A percentile compares a stretch with the other conserved stretches of the same genome.
Conservation (phyloP, 2,113 vertebrate genomes). For the Oceanodroma tethys region DNA sequence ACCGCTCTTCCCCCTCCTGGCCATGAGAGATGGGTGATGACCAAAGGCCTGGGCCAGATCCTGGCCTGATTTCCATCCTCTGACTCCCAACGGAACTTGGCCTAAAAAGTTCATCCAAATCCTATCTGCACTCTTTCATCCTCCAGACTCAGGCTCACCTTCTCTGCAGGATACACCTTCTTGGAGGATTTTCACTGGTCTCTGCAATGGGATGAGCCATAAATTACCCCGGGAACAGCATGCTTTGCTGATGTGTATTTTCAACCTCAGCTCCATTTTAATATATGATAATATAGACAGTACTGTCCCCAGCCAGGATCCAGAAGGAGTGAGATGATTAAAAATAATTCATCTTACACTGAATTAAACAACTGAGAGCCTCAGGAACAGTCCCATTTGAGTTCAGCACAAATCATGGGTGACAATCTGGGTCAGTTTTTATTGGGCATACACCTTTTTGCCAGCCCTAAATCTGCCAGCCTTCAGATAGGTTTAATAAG, state of each 20-base stretch:
- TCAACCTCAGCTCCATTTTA: conserved; percentile 43
- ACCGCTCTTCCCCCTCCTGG: fast-evolving
- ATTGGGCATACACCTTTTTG: conserved; percentile 24
- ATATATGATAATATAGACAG: conserved; percentile 8
- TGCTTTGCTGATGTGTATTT: conserved; percentile 38
- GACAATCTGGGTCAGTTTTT: conserved; percentile 65
- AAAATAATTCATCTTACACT: conserved; percentile 62
- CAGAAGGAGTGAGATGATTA: conserved; percentile 52
- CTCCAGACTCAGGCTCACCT: not conserved
- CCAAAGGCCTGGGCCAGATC: not conserved
- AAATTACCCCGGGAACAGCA: not conserved
- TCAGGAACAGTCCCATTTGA: conserved; percentile 14
- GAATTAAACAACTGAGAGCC: conserved; percentile 49
- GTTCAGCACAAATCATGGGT: conserved; percentile 42
- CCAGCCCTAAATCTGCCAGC: conserved; percentile 45
- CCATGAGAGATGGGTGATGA: fast-evolving
- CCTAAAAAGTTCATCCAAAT: not conserved
- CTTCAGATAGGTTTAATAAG: conserved; percentile 8
- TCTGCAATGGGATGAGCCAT: not conserved
- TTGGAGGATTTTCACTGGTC: not conserved
- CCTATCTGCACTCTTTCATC: not conserved
- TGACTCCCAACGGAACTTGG: not conserved
- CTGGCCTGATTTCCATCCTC: not conserved
- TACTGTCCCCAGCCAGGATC: conserved; percentile 29
- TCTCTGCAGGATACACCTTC: not conserved